Base-by-base conservation (phyloP, 2,113 vertebrate genomes). In the Megalops atlanticus region DNA sequence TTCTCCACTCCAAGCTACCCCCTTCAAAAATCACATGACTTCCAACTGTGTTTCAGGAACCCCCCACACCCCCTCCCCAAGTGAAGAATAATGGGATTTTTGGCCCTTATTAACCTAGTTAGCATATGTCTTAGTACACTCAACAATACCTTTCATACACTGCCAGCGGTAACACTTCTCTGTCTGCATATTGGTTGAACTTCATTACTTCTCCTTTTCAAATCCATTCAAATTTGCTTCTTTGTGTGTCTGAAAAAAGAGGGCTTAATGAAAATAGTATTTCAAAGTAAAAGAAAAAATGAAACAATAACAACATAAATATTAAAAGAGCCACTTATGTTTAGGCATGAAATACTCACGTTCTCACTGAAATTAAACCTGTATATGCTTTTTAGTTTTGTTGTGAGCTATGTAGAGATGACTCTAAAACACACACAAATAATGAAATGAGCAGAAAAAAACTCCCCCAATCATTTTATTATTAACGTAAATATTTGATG, bases 51-150 rank as follows among this genome's bases (percentile, higher is more conserved):
- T 83, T 90, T 85, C 87, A 91, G 90, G 90, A 92, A 92, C 85
- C 91, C 87, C 84, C 89, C 89, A 88, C 89, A 87, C 86, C 87
- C 86, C 88, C 86, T 81, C 86, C 77, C n/a, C n/a, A n/a, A 74
- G 45, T 86, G 90, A 90, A 93, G 91, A 92, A 89, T 91, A 92
- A 94, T 90, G 88, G 86, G 73, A 87, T 90, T 90, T 81, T 89
- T 92, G 90, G 88, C 89, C 88, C 90, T 92, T 93, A 94, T 94
- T 92, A 94, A 92, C 91, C 90, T 84, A 91, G 86, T 91, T 94
- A 92, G 91, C 86, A 88, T 87, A 74, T 79, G 85, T 81, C 74
- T 91, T 86, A 85, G 88, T 84, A 91, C 89, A 91, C 89, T 93
- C 91, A 91, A 92, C 90, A 88, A 88, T 85, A 86, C 82, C 86